Evolutionary conservation across 2,113 vertebrate genomes (phyloP), one percentile per base, ranked within the genome.

Genomic region (Oostethus manadensis): DNA sequence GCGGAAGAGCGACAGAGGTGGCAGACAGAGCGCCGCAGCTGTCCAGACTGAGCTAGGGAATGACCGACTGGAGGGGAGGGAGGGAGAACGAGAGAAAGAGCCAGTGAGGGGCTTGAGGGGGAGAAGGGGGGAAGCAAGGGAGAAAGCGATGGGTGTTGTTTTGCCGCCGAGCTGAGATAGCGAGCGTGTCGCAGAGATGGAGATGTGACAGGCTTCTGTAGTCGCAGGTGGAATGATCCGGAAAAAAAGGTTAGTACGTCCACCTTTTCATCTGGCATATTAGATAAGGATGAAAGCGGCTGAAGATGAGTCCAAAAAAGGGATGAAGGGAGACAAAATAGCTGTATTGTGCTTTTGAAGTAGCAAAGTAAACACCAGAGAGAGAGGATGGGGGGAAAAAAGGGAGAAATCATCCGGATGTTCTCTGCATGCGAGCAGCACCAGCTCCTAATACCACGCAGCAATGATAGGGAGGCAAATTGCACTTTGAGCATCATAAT

Each of bases 11-110:
- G 78, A 81, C 68, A 80, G 80, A 74, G 72, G 74, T 65, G 74
- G 79, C 77, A 83, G 78, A 83, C 77, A 77, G 80, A 77, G 74
- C 59, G 70, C 74, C 81, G 81, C 86, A 86, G 84, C 82, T 87
- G 83, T 83, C 69, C 74, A 81, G 79, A 78, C 57, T 64, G 45
- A 78, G 80, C 23, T 58, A 77, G 64, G 65, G 76, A 74, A 74
- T 64, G 44, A 64, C 45, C 50, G 56, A 44, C 56, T 33, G 53
- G 70, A 54, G 74, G 66, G 61, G 79, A 66, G 66, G 51, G 64
- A 62, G 82, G 42, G 62, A 44, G 45, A 21, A 69, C 22, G 33
- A 59, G 53, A 55, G 60, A 44, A 57, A 20, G 14, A 57, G 72
- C 65, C 23, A 50, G 56, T 45, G 66, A 64, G 60, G 50, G 65